Evolutionary conservation across 2,113 vertebrate species (phyloP).

Genomic region (Myxocyprinus asiaticus): DNA sequence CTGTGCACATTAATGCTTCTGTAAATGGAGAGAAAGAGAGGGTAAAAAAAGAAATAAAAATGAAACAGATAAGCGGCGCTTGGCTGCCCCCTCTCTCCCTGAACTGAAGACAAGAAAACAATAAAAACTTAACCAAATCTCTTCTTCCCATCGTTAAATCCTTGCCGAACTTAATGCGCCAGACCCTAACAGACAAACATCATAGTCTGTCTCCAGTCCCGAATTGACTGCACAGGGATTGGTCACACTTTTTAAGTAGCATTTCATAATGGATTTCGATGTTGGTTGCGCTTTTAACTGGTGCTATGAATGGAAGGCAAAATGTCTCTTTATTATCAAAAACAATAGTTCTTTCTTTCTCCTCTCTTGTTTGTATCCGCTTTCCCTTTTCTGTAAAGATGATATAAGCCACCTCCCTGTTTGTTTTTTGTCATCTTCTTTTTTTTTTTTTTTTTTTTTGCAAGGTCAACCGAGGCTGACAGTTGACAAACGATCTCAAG

Average conservation of each 20-base stretch:
- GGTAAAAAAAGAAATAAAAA: conserved; percentile 47
- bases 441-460: conserved; percentile 61
- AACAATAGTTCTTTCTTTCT: conserved; percentile 64
- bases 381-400: conserved; percentile 61
- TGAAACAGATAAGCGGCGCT: conserved; percentile 75
- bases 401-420: conserved; percentile 65
- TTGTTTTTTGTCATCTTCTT: conserved; percentile 54
- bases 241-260: conserved; percentile 86
- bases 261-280: conserved; percentile 86
- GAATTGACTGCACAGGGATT: conserved; percentile 88
- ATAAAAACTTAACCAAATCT: conserved; percentile 59
- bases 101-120: conserved; percentile 6
- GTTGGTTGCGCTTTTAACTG: conserved; percentile 88
- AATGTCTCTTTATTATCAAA: conserved; percentile 84
- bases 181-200: conserved; percentile 71
- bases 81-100: conserved; percentile 56
- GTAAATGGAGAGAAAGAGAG: conserved; percentile 58
- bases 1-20: conserved; percentile 68
- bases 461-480: conserved; percentile 80
- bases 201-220: conserved; percentile 71
- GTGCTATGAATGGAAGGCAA: conserved; percentile 85
- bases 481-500: conserved; percentile 81
- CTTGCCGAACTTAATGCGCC: conserved; percentile 70
- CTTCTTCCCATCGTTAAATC: conserved; percentile 70
- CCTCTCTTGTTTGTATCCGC: background rate